Percentiles rank a stretch among this genome's conserved stretches.
phyloP scores from a whole-genome alignment of 2,113 vertebrate species.

The Clarias macrocephalus region DNA sequence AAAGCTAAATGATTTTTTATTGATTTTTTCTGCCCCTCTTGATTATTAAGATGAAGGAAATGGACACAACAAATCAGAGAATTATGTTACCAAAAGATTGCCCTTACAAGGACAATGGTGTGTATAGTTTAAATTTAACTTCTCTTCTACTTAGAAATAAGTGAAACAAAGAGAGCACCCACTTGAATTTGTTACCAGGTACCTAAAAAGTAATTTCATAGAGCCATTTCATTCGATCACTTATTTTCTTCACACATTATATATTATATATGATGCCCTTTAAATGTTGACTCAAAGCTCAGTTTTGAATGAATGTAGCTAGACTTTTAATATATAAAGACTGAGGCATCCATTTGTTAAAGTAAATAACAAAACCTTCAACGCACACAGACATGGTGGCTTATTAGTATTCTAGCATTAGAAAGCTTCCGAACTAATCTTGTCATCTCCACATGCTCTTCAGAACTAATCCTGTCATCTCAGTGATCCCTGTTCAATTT shows the following conservation, averaged over 20 bases:
- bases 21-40: not conserved
- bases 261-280: not conserved
- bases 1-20: not conserved
- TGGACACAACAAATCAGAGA: not conserved
- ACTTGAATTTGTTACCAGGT: not conserved
- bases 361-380: not conserved
- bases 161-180: not conserved
- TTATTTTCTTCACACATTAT: not conserved
- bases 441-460: constrained; percentile 2
- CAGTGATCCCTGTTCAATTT: constrained; percentile 12
- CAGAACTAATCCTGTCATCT: constrained; percentile 17
- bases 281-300: not conserved
- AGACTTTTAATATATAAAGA: not conserved
- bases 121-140: not conserved
- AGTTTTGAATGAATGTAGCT: not conserved
- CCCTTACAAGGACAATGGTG: not conserved
- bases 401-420: not conserved
- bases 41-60: not conserved
- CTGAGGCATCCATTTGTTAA: not conserved
- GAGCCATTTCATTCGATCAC: not conserved
- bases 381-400: not conserved
- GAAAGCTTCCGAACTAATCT: not conserved
- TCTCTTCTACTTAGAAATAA: not conserved
- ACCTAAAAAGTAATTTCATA: not conserved
- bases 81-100: not conserved